A percentile compares a stretch with the other conserved stretches of the same genome.
Evolutionary conservation across 2,797 vertebrate species (phyloP).

Genomic region (Diplodus sargus): DNA sequence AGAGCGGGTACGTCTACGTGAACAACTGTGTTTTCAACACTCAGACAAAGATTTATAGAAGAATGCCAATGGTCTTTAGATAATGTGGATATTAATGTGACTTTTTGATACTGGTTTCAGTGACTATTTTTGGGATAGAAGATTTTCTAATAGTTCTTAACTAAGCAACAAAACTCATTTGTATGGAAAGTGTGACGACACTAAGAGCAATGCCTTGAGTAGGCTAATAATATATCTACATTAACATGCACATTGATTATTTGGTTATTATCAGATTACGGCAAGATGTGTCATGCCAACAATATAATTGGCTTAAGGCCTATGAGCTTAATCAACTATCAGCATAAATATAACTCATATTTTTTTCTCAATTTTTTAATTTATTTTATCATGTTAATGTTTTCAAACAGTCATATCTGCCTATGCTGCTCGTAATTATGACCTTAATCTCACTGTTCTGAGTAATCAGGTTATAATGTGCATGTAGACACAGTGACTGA

Average conservation of each 20-base stretch:
- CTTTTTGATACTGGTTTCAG: conserved; percentile 46
- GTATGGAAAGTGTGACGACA: conserved; percentile 23
- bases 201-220: conserved; percentile 54
- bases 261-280: conserved; percentile 3
- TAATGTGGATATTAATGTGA: conserved; percentile 39
- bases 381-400: not conserved
- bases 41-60: conserved; percentile 54
- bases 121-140: conserved; percentile 45
- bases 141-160: conserved; percentile 31
- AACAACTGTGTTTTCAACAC: conserved; percentile 14
- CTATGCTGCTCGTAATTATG: not conserved
- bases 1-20: conserved; percentile 4
- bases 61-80: conserved; percentile 53
- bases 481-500: conserved; percentile 37
- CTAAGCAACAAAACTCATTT: conserved; percentile 26
- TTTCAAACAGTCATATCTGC: not conserved
- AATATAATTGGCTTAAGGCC: not conserved
- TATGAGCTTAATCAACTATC: not conserved
- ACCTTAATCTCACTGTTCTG: not conserved
- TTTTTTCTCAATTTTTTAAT: not conserved
- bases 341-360: not conserved
- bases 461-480: conserved; percentile 28
- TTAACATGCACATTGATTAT: conserved; percentile 40
- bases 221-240: conserved; percentile 43
- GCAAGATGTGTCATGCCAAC: not conserved